These are phyloP conservation scores for Leptinotarsa lineolata DNA, from an alignment of 1,140 invertebrate genomes.

Conservation along the genomic window DNA sequence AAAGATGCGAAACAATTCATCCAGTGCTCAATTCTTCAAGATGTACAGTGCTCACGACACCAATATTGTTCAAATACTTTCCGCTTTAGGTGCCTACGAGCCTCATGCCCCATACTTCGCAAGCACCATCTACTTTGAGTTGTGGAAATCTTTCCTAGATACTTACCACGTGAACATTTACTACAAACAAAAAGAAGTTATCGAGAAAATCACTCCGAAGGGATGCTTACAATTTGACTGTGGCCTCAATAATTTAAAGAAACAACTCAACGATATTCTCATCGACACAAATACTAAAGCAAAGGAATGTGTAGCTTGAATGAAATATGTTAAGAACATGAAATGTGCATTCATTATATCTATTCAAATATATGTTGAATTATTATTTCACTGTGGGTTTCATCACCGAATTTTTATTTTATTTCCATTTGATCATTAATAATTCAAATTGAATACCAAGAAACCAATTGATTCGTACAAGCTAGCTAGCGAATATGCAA, in stretches of 20 bases:
- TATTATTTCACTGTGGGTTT: too few species aligned
- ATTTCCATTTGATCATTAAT: too few species aligned
- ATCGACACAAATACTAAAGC: neutral
- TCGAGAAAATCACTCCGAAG: neutral
- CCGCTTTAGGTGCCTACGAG: neutral
- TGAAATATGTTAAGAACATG: too few species aligned
- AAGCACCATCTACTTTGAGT: too few species aligned
- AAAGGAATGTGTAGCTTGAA: neutral
- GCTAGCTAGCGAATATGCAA: too few species aligned
- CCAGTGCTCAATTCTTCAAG: neutral
- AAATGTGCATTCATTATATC: too few species aligned
- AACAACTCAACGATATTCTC: neutral
- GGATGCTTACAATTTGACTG: neutral
- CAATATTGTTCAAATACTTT: neutral
- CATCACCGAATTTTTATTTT: too few species aligned
- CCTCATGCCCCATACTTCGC: neutral
- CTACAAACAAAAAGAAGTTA: neutral
- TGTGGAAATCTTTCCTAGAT: neutral
- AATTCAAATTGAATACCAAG: too few species aligned
- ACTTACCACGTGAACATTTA: neutral
- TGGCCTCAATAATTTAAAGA: neutral
- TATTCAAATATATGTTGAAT: too few species aligned
- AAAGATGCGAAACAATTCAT: neutral
- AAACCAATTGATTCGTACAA: too few species aligned
- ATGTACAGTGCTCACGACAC: neutral